Base-by-base conservation (phyloP, 2,797 vertebrate species). In the Sebastes taczanowskii region DNA sequence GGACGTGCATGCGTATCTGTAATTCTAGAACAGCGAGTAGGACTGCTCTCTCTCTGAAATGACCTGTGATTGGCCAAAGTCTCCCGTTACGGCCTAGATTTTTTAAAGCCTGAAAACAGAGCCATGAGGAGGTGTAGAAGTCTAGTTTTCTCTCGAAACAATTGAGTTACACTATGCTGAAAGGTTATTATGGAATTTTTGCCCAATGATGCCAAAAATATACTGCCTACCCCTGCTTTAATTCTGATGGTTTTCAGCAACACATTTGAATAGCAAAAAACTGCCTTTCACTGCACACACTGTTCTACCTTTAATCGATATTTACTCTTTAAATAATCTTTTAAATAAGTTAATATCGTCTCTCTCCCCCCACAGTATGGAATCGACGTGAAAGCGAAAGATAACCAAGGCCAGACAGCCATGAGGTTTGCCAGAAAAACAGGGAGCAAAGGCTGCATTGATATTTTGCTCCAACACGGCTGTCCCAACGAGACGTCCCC, bases 401-500 rank as follows among this genome's bases (percentile, higher is more conserved):
- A 98, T 22, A 93, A 83, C 30, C 95, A 96, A 55, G 97, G 98
- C 52, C 97, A 96, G 91, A 97, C 97, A 0, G 95, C 97, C 3
- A 92, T 98, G 38, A 96, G 94, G 80, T 93, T 97, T 73, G 97
- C 97, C 56, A 95, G 92, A 32, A 97, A 95, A 72, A 95, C 94
- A 0, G 97, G 95, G 5, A 98, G 96, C 94, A 96, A 97, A 94
- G 96, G 97, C 84, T 98, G 97, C 87, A 92, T 95, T 0, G 97
- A 98, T 84, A 97, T 98, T 81, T 94, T 98, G 20, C 94, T 97
- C 32, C 97, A 98, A 85, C 96, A 98, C n/a, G 97, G 97, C 77
- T 98, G 97, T 78, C 95, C 97, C 2, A 96, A 87, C 4, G 97
- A 98, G 69, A 94, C 94, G 10, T 92, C 96, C n/a, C 95, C 97